Conservation (phyloP, 2,797 vertebrate genomes). For the Gallinago stenura region DNA sequence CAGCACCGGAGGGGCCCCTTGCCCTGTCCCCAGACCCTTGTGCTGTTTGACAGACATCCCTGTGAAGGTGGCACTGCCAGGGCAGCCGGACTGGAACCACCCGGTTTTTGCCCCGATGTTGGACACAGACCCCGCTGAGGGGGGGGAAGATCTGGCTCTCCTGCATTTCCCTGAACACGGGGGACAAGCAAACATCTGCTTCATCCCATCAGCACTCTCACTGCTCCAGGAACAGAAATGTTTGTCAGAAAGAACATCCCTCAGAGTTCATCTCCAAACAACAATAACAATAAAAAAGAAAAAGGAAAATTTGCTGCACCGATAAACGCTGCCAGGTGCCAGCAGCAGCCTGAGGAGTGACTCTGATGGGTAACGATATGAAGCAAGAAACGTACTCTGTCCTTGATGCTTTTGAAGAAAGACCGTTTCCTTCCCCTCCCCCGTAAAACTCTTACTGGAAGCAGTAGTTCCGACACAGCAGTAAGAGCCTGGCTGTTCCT, state of each 20-base stretch:
- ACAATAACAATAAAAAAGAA: neutral
- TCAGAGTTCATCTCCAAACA: constrained; percentile 14
- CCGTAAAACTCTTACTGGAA: neutral
- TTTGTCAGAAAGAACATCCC: neutral
- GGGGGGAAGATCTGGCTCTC: neutral
- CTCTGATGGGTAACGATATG: constrained; percentile 15
- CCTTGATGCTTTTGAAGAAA: neutral
- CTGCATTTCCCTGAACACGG: rapidly evolving
- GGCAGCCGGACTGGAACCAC: neutral
- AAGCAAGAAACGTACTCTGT: neutral
- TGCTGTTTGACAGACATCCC: neutral
- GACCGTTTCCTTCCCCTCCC: constrained; percentile 34
- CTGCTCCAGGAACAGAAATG: neutral
- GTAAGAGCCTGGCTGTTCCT: neutral
- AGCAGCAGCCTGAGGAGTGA: neutral
- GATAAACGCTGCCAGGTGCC: neutral
- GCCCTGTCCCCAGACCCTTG: neutral
- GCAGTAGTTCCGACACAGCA: neutral
- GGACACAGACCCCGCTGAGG: neutral
- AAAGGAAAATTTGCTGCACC: neutral
- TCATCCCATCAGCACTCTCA: neutral
- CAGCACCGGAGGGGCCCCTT: rapidly evolving
- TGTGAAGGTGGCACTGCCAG: neutral
- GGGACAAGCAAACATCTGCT: neutral
- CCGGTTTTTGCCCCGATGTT: rapidly evolving